Percentiles rank a stretch among this genome's conserved stretches.
phyloP scores from a whole-genome alignment of 2,113 vertebrate species.

The Petaurus breviceps region DNA sequence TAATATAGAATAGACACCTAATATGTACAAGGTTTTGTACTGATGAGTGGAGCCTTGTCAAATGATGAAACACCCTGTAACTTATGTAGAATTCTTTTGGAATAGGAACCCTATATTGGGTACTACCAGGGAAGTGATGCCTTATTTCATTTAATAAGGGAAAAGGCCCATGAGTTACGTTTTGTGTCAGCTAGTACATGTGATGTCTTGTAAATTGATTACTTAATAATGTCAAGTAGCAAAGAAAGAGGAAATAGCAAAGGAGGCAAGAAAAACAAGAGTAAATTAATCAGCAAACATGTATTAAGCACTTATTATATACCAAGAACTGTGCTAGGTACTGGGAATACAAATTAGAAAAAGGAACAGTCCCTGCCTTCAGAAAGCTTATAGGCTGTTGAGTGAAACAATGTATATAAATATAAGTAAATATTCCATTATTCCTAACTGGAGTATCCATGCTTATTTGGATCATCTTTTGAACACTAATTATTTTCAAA shows the following conservation, averaged over 20 bases:
- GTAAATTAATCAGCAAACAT: background rate
- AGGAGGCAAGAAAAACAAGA: background rate
- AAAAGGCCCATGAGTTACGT: background rate
- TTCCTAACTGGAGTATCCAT: background rate
- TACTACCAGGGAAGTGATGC: background rate
- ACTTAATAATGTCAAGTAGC: background rate
- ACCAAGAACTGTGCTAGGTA: background rate
- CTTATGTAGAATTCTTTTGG: background rate
- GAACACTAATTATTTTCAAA: background rate
- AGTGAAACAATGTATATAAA: background rate
- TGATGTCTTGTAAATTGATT: background rate
- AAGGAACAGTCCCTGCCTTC: background rate
- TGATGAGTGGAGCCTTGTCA: background rate
- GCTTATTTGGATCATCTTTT: background rate
- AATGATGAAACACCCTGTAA: background rate
- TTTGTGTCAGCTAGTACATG: background rate
- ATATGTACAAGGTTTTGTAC: background rate
- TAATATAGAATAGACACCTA: background rate
- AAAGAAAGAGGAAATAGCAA: background rate
- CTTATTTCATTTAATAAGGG: background rate
- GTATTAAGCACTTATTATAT: background rate
- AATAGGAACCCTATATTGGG: background rate
- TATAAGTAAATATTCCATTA: background rate
- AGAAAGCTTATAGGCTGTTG: background rate
- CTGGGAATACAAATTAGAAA: background rate